Conservation (phyloP, 2,113 vertebrate genomes). For the Oryzias curvinotus region DNA sequence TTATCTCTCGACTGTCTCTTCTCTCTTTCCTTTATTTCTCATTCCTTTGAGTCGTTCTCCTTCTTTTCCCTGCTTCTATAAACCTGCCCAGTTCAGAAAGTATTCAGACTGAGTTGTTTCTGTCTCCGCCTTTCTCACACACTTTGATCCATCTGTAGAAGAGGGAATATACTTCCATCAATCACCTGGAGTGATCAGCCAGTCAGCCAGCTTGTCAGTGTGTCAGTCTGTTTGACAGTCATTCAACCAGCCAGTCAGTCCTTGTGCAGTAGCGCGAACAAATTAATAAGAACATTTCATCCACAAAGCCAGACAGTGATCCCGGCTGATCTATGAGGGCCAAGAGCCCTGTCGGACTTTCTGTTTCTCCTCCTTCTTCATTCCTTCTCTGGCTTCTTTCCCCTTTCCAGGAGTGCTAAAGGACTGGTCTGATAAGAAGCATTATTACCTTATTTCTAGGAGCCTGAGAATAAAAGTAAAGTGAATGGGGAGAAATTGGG, state of each 20-base stretch:
- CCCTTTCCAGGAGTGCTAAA: constrained; percentile 60
- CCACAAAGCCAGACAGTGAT: constrained; percentile 52
- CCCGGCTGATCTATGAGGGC: constrained; percentile 44
- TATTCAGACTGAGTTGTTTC: constrained; percentile 26
- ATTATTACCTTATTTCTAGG: constrained; percentile 72
- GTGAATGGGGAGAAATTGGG: constrained; percentile 27
- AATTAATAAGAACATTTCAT: constrained; percentile 69
- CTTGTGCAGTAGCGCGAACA: constrained; percentile 56
- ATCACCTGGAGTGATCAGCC: constrained; percentile 43
- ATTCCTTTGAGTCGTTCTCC: constrained; percentile 30
- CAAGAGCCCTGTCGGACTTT: constrained; percentile 27
- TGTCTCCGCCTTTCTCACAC: constrained; percentile 4
- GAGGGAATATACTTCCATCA: constrained; percentile 24
- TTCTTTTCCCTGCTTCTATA: constrained; percentile 2
- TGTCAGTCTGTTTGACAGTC: constrained; percentile 60
- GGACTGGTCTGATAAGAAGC: constrained; percentile 71
- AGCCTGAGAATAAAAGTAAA: constrained; percentile 48
- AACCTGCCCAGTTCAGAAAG: constrained; percentile 14
- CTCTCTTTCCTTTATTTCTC: constrained; percentile 53
- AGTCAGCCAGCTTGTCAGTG: constrained; percentile 36
- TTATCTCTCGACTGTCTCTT: constrained; percentile 67
- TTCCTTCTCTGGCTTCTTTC: constrained; percentile 37
- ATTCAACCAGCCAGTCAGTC: constrained; percentile 48
- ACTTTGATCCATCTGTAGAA: constrained; percentile 12
- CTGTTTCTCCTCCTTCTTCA: constrained; percentile 22